phyloP scores from a whole-genome alignment of 2,888 invertebrate species.

The Aethes cnicana region DNA sequence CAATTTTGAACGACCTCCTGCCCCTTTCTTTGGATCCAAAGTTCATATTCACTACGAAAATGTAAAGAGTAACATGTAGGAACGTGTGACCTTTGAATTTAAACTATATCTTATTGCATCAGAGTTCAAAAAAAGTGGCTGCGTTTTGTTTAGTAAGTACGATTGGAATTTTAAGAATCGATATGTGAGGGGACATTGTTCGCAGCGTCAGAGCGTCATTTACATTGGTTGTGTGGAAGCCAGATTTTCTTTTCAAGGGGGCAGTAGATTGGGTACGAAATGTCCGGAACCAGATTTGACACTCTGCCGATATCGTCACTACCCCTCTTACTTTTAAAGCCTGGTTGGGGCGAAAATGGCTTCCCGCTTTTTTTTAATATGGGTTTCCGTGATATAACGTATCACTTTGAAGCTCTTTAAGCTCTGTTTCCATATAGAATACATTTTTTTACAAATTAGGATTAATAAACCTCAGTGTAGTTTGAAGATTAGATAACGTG shows the following conservation, averaged over 20 bases:
- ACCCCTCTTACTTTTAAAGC: constrained; percentile 47
- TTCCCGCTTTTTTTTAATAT: constrained; percentile 33
- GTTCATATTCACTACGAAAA: not conserved
- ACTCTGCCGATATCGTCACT: constrained; percentile 63
- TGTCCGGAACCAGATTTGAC: constrained; percentile 67
- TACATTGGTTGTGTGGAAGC: constrained; percentile 44
- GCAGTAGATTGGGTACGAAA: constrained; percentile 63
- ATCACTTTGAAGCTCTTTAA: too few relatives aligned
- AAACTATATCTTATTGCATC: not conserved
- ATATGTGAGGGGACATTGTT: not conserved
- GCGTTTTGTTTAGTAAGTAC: not conserved
- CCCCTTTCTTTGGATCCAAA: not conserved
- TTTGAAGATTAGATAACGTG: too few relatives aligned
- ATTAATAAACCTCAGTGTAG: too few relatives aligned
- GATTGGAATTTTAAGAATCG: not conserved
- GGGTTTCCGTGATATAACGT: too few relatives aligned
- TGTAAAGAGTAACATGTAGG: not conserved
- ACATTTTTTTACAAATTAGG: too few relatives aligned
- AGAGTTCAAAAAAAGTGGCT: not conserved
- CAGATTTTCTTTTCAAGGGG: constrained; percentile 60
- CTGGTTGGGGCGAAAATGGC: constrained; percentile 41
- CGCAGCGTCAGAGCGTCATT: constrained; percentile 37
- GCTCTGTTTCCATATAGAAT: too few relatives aligned
- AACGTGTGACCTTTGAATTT: not conserved
- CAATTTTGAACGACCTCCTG: constrained; percentile 35